Percentiles rank a stretch among this genome's conserved stretches.
Evolutionary conservation across 1,140 invertebrate species (phyloP).

Genomic region (Cydia splendana): DNA sequence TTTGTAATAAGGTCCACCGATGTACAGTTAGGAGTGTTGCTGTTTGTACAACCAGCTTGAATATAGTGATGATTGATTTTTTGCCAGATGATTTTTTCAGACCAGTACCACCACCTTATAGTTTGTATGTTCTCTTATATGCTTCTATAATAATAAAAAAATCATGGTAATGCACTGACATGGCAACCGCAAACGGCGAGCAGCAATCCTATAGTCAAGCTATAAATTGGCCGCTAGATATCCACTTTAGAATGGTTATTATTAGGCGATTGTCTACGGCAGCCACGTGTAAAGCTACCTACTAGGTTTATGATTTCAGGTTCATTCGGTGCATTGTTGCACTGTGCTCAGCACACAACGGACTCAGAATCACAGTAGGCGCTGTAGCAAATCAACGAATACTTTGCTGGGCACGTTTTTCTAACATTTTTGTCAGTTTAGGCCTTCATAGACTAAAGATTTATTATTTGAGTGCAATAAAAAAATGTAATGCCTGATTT

Average conservation of each 20-base stretch:
- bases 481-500: too few relatives aligned
- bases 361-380: conserved; percentile 8
- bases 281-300: conserved; percentile 47
- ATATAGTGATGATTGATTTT: too few relatives aligned
- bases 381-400: background rate
- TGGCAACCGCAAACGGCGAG: background rate
- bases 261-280: conserved; percentile 43
- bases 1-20: too few relatives aligned
- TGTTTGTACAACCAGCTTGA: background rate
- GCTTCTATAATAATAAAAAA: background rate
- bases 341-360: conserved; percentile 26
- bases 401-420: background rate
- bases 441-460: background rate
- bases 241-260: conserved; percentile 38
- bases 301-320: conserved; percentile 51
- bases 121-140: too few relatives aligned
- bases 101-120: too few relatives aligned
- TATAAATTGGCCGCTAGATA: background rate
- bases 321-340: conserved; percentile 38
- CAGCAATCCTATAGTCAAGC: background rate
- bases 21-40: too few relatives aligned
- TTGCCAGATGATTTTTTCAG: too few relatives aligned
- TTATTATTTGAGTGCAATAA: background rate
- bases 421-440: background rate
- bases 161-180: background rate